A percentile compares a stretch with the other conserved stretches of the same genome.
Evolutionary conservation across 2,113 vertebrate genomes (phyloP).

Genomic region (Urocynchramus pylzowi): DNA sequence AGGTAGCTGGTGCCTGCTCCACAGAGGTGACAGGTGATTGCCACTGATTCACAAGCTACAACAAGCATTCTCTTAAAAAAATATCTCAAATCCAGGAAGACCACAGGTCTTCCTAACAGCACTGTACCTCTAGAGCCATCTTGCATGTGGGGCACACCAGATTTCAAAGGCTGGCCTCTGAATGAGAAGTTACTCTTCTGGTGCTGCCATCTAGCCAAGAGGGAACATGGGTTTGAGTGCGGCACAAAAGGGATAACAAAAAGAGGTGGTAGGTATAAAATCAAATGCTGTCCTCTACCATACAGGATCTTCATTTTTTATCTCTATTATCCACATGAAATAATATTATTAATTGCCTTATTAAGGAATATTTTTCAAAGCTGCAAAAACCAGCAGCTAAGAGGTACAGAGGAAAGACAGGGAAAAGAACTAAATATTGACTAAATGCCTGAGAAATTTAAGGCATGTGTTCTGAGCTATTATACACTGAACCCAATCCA

Average conservation of each 20-base stretch:
- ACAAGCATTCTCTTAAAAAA: neutral
- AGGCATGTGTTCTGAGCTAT: neutral
- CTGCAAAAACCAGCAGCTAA: neutral
- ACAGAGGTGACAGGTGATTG: neutral
- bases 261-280: neutral
- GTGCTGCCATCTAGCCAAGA: neutral
- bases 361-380: neutral
- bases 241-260: neutral
- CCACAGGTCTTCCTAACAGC: neutral
- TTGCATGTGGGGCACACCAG: fast-evolving
- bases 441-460: neutral
- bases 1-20: neutral
- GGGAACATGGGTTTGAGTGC: neutral
- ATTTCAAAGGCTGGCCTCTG: neutral
- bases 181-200: neutral
- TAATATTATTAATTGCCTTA: neutral
- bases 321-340: neutral
- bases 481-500: neutral
- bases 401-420: neutral
- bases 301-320: neutral
- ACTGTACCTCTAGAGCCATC: neutral
- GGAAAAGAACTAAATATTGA: neutral
- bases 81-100: neutral
- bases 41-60: neutral
- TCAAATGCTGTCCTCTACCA: neutral